Conservation (phyloP, 2,888 invertebrate species). For the Catocala fraxini region DNA sequence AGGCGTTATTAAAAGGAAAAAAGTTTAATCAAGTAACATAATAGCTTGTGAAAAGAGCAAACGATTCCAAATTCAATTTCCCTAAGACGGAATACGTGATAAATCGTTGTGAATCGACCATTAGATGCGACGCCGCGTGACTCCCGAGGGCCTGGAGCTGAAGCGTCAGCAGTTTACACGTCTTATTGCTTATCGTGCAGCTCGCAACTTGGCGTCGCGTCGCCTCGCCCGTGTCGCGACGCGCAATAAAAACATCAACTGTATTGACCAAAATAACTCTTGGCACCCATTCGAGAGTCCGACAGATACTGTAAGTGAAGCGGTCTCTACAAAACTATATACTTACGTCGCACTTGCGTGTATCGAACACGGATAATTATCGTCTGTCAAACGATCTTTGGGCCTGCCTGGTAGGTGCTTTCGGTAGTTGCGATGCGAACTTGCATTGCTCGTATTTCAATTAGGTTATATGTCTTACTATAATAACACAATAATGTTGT, state of each 20-base stretch:
- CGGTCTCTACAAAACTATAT: slow-evolving; percentile 61
- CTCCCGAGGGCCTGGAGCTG: slow-evolving; percentile 49
- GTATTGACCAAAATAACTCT: slow-evolving; percentile 87
- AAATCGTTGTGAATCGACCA: slow-evolving; percentile 82
- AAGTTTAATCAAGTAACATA: slow-evolving; percentile 75
- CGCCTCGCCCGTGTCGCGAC: slow-evolving; percentile 67
- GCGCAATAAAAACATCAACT: slow-evolving; percentile 87
- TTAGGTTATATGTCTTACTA: too few species aligned
- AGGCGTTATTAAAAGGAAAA: slow-evolving; percentile 48
- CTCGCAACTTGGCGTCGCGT: slow-evolving; percentile 58
- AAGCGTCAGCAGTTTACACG: slow-evolving; percentile 73
- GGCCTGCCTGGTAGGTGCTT: too few species aligned
- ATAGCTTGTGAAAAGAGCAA: slow-evolving; percentile 67
- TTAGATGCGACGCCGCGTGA: slow-evolving; percentile 80
- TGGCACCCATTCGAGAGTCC: slow-evolving; percentile 80
- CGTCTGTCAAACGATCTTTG: too few species aligned
- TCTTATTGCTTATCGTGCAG: slow-evolving; percentile 80
- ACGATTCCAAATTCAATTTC: slow-evolving; percentile 80
- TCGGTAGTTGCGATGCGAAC: too few species aligned
- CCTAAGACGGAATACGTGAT: slow-evolving; percentile 80
- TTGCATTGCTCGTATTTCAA: too few species aligned
- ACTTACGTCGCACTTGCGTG: slow-evolving; percentile 20
- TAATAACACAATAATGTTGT: too few species aligned
- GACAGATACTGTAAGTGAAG: slow-evolving; percentile 78
- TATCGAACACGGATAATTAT: too few species aligned